A percentile compares a stretch with the other conserved stretches of the same genome.
Conservation (phyloP, 35 echinoderm and acorn worm species). For the Apostichopus parvimensis region DNA sequence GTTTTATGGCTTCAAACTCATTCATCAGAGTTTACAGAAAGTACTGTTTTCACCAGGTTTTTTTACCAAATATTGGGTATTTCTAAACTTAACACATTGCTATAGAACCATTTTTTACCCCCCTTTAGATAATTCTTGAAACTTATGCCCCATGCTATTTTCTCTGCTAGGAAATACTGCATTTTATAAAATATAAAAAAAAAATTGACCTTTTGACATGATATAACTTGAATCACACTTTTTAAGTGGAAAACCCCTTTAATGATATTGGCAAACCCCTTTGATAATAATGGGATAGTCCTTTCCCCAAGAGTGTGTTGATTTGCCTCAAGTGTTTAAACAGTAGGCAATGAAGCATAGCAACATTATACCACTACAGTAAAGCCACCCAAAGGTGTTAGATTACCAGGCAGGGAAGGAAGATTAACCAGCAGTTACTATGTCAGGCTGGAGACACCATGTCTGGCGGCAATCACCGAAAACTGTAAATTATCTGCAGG, state of each 20-base stretch:
- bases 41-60: too few species aligned
- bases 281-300: background rate
- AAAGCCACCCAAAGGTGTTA: conserved; percentile 35
- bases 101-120: too few species aligned
- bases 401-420: conserved; percentile 16
- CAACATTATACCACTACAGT: conserved; percentile 38
- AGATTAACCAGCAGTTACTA: conserved; percentile 45
- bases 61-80: too few species aligned
- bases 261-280: background rate
- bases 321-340: conserved; percentile 49
- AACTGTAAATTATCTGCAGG: conserved; percentile 49
- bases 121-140: too few species aligned
- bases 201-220: too few species aligned
- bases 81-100: too few species aligned
- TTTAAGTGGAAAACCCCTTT: background rate
- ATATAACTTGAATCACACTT: background rate
- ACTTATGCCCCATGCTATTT: too few species aligned
- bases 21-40: too few species aligned
- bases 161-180: too few species aligned
- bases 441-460: conserved; percentile 41
- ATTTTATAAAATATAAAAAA: too few species aligned
- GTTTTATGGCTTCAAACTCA: too few species aligned
- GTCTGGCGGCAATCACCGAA: conserved; percentile 37
- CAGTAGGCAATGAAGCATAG: conserved; percentile 28
- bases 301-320: conserved; percentile 17